Evolutionary conservation across 2,113 vertebrate genomes (phyloP).

Genomic region (Otis tarda): DNA sequence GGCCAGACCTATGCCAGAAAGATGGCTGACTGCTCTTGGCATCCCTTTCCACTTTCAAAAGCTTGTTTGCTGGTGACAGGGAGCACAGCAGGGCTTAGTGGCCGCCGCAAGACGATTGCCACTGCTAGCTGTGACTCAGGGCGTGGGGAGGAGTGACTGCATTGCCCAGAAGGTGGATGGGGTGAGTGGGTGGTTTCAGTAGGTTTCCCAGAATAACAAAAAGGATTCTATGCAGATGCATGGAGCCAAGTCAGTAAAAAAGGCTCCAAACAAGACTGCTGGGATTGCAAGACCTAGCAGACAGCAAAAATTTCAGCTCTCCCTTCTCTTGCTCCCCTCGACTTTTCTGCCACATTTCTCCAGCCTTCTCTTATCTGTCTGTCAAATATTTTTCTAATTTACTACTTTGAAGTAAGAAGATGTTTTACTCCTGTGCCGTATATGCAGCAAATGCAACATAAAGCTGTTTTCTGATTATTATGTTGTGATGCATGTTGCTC

Average conservation of each 20-base stretch:
- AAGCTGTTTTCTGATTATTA: not conserved
- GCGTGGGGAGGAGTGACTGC: fast-evolving
- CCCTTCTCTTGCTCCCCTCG: not conserved
- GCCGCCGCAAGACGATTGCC: fast-evolving
- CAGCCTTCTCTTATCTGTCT: not conserved
- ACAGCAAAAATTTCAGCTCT: not conserved
- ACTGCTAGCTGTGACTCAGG: not conserved
- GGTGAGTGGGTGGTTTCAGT: not conserved
- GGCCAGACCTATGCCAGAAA: not conserved
- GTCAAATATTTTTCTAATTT: not conserved
- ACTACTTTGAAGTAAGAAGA: not conserved
- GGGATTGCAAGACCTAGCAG: not conserved
- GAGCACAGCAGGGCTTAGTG: not conserved
- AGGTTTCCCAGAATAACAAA: conserved; percentile 23
- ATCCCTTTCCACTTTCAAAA: conserved; percentile 29
- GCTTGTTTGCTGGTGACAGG: not conserved
- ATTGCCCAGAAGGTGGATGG: not conserved
- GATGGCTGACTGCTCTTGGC: not conserved
- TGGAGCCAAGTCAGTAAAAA: conserved; percentile 7
- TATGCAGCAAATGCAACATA: not conserved
- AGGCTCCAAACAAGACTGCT: not conserved
- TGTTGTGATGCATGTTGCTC: not conserved
- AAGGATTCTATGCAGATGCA: not conserved
- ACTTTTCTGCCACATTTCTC: not conserved
- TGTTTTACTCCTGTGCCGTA: not conserved